Evolutionary conservation across 2,888 invertebrate species (phyloP).

Genomic region (Beris chalybata): DNA sequence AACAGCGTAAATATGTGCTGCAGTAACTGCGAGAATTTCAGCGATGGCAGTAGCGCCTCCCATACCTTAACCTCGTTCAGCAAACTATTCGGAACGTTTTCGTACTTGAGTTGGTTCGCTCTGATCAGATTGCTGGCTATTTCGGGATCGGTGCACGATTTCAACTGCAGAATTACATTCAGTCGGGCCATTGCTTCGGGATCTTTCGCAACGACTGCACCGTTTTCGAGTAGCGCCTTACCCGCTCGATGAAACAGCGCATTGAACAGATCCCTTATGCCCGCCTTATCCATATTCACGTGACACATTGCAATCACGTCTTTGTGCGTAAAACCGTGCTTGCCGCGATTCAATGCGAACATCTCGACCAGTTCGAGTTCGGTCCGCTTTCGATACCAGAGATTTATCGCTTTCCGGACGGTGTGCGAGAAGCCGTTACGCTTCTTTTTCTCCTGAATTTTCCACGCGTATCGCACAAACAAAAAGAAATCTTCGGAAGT

Average conservation of each 20-base stretch:
- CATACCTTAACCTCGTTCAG: constrained; percentile 41
- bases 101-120: constrained; percentile 44
- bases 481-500: constrained; percentile 47
- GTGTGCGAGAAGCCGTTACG: constrained; percentile 48
- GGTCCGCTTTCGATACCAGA: constrained; percentile 48
- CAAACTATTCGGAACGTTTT: constrained; percentile 48
- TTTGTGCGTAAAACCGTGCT: constrained; percentile 45
- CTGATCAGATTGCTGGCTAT: constrained; percentile 39
- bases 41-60: constrained; percentile 44
- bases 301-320: constrained; percentile 47
- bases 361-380: constrained; percentile 43
- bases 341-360: constrained; percentile 45
- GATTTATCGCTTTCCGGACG: constrained; percentile 47
- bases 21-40: constrained; percentile 47
- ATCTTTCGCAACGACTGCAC: neutral
- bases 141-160: constrained; percentile 40
- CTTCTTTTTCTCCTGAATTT: constrained; percentile 42
- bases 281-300: constrained; percentile 42
- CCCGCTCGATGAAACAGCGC: neutral
- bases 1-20: constrained; percentile 44
- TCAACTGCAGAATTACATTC: constrained; percentile 45
- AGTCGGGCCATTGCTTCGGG: constrained; percentile 21
- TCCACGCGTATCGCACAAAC: constrained; percentile 46
- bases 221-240: neutral
- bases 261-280: constrained; percentile 31